Base-by-base conservation (phyloP, 2,888 invertebrate species). In the Aelia acuminata region DNA sequence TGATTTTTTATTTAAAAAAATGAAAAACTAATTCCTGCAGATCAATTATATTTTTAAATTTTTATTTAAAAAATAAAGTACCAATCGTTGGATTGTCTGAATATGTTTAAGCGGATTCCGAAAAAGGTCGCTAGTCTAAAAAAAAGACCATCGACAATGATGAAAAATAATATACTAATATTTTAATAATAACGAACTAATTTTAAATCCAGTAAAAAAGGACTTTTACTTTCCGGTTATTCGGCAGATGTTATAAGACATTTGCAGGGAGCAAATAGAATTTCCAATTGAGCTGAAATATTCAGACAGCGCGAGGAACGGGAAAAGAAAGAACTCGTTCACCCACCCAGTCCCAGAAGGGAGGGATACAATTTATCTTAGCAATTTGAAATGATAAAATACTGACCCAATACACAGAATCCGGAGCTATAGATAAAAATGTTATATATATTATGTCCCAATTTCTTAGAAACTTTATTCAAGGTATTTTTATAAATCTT, bases 251-350 rank as follows among this genome's bases (percentile, higher is more conserved):
- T 18, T 35, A 57, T 57, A 35, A 70, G 63, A 20, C 18, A 70
- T 70, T 70, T 31, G 31, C 35, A 8, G 7, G 0, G 35, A 70
- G 63, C 63, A 70, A 70, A 70, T 70, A 70, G 63, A 70, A 70
- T 70, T 70, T 70, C 63, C 63, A 70, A 70, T 70, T 70, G 18
- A 31, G 35, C 63, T 70, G 63, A 70, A 70, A 70, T 70, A 70
- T 70, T 70, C 18, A 70, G 31, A 15, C 31, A 31, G 18, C 7
- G 31, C 15, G 63, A 63, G 63, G 4, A 35, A 70, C 31, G 31
- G 63, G 31, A 70, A 53, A 70, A 70, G 63, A 70, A 70, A 26
- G 26, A 57, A 70, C 63, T 70, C 63, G 63, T 70, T 35, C 63
- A 70, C 63, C 63, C 63, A 70, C 63, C 63, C 63, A 7, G 63